phyloP scores from a whole-genome alignment of 2,888 invertebrate genomes.

The Yponomeuta plumbellus region DNA sequence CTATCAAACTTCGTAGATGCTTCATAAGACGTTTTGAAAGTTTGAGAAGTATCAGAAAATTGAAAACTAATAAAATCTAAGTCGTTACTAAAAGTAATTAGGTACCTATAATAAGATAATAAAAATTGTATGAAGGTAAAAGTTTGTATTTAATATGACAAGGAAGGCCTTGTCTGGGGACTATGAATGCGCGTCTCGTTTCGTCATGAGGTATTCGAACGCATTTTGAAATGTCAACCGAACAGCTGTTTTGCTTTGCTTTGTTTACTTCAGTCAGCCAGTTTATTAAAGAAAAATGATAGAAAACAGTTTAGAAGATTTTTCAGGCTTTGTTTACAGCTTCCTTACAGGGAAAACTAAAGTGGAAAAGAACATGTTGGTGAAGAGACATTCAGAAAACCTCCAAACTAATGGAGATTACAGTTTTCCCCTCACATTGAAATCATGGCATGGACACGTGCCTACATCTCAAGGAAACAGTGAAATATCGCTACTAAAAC shows the following conservation, averaged over 20 bases:
- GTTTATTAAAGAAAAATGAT: constrained; percentile 38
- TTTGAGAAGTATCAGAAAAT: too few species aligned
- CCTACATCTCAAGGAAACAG: constrained; percentile 25
- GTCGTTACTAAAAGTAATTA: too few species aligned
- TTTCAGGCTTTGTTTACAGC: constrained; percentile 26
- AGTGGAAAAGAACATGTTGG: constrained; percentile 33
- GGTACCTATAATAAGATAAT: too few species aligned
- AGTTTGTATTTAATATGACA: too few species aligned
- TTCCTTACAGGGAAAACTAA: constrained; percentile 7
- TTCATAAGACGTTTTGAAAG: too few species aligned
- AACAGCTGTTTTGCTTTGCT: constrained; percentile 7
- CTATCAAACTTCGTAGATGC: too few species aligned
- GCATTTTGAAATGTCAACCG: neutral
- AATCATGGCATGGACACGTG: constrained; percentile 74
- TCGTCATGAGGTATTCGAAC: neutral
- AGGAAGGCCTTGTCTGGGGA: too few species aligned
- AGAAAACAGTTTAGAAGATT: constrained; percentile 37
- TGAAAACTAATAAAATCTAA: too few species aligned
- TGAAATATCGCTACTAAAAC: constrained; percentile 35
- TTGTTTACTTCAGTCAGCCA: neutral
- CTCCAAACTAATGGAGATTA: constrained; percentile 78
- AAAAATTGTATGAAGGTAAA: too few species aligned
- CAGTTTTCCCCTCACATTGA: constrained; percentile 76
- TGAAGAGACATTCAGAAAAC: constrained; percentile 78
- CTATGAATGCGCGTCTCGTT: too few species aligned